A percentile compares a stretch with the other conserved stretches of the same genome.
Evolutionary conservation across 1,140 invertebrate species (phyloP).

Genomic region (Zaprionus gabonicus): DNA sequence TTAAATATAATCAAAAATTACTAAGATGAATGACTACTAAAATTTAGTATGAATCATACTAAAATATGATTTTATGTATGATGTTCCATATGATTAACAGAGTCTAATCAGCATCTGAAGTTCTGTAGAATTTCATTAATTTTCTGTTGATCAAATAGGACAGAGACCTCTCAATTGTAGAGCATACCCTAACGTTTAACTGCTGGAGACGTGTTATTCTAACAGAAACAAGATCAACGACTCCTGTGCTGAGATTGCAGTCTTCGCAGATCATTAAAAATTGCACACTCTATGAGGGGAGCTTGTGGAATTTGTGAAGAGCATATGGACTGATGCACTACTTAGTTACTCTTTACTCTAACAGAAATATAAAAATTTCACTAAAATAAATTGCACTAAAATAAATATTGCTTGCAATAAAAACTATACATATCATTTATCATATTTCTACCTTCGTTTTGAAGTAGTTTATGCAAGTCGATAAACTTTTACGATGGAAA

Average conservation of each 20-base stretch:
- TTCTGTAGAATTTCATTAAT: not conserved
- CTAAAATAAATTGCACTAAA: too few species aligned
- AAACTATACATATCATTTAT: too few species aligned
- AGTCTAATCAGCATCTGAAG: too few species aligned
- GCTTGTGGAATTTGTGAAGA: not conserved
- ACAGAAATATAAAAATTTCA: too few species aligned
- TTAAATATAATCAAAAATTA: not conserved
- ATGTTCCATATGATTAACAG: not conserved
- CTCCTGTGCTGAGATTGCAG: not conserved
- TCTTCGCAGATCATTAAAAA: not conserved
- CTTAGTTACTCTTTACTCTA: not conserved
- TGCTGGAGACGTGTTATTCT: not conserved
- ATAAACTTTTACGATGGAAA: too few species aligned
- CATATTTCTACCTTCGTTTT: too few species aligned
- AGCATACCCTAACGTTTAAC: not conserved
- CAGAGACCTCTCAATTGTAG: too few species aligned
- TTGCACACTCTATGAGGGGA: not conserved
- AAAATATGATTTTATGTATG: not conserved
- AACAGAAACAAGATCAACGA: conserved; percentile 6
- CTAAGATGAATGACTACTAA: not conserved
- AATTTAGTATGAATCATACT: too few species aligned
- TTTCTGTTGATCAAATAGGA: not conserved
- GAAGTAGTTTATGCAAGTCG: too few species aligned
- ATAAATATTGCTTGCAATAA: not conserved
- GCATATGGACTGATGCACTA: not conserved